phyloP scores from a whole-genome alignment of 2,113 vertebrate genomes.

The Calyptomena viridis region DNA sequence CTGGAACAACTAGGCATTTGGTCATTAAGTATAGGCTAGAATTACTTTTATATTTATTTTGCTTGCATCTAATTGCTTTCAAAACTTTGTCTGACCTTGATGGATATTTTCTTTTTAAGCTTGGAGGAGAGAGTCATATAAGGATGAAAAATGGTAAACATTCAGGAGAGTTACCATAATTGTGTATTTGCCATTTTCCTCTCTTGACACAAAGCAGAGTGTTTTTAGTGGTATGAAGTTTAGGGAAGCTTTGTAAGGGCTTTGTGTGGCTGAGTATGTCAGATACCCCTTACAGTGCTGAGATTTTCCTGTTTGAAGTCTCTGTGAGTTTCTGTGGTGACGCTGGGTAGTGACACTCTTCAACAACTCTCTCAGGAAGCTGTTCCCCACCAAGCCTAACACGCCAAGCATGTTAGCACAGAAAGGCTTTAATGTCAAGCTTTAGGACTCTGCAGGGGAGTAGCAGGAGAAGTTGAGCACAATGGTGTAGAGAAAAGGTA shows the following conservation, averaged over 20 bases:
- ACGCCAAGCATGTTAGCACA: neutral
- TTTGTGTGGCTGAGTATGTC: neutral
- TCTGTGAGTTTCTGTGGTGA: neutral
- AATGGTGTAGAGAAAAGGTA: neutral
- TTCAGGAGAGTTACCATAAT: constrained; percentile 17
- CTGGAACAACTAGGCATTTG: constrained; percentile 27
- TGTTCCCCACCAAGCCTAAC: fast-evolving
- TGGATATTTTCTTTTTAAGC: constrained; percentile 45
- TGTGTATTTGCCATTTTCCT: neutral
- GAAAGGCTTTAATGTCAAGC: neutral
- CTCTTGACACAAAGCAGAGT: neutral
- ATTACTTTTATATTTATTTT: constrained; percentile 48
- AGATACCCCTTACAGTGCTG: neutral
- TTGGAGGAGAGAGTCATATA: constrained; percentile 37
- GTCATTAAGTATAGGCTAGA: constrained; percentile 15
- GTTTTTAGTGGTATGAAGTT: neutral
- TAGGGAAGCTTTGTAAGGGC: neutral
- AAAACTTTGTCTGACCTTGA: constrained; percentile 41
- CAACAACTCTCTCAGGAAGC: neutral
- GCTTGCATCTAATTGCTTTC: constrained; percentile 29
- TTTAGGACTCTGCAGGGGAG: neutral
- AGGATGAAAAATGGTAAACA: constrained; percentile 3
- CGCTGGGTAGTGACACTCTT: neutral
- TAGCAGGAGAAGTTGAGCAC: neutral
- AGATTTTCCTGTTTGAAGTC: neutral